Percentiles rank a stretch among this genome's conserved stretches.
phyloP scores from a whole-genome alignment of 2,888 invertebrate genomes.

The Lepas anatifera region DNA sequence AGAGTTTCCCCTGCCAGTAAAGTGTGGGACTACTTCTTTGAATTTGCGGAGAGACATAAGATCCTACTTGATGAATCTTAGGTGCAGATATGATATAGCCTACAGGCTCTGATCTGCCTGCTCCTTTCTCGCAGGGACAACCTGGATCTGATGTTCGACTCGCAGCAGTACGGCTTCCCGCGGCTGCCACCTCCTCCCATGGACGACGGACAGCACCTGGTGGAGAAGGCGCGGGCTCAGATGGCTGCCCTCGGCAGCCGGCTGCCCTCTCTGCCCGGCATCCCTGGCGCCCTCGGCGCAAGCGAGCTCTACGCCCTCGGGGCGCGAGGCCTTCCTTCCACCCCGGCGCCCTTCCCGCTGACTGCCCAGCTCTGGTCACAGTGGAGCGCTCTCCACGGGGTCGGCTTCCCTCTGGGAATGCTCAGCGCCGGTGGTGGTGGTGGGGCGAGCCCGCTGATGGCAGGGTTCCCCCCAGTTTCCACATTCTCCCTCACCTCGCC shows the following conservation, averaged over 20 bases:
- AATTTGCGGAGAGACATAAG: too few species aligned
- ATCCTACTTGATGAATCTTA: too few species aligned
- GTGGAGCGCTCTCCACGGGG: conserved; percentile 30
- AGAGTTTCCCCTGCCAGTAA: too few species aligned
- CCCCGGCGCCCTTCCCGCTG: conserved; percentile 28
- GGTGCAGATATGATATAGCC: too few species aligned
- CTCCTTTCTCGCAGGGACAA: not conserved
- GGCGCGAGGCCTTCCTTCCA: conserved; percentile 27
- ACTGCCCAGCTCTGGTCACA: conserved; percentile 40
- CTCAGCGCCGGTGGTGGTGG: conserved; percentile 21
- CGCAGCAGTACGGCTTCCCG: conserved; percentile 7
- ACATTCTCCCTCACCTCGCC: not conserved
- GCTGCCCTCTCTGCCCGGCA: conserved; percentile 38
- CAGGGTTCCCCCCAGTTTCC: conserved; percentile 7
- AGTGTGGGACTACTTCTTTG: too few species aligned
- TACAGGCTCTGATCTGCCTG: not conserved
- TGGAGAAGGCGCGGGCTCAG: conserved; percentile 26
- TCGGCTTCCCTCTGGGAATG: conserved; percentile 20
- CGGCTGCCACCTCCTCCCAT: not conserved
- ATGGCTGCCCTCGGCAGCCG: conserved; percentile 21
- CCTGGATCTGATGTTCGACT: not conserved
- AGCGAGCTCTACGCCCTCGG: conserved; percentile 30
- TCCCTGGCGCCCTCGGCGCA: conserved; percentile 36
- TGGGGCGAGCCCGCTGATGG: conserved; percentile 21
- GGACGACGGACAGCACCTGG: conserved; percentile 20